These are phyloP conservation scores for Gobionotothen gibberifrons DNA, from an alignment of 2,797 vertebrate genomes.

Conservation along the genomic window DNA sequence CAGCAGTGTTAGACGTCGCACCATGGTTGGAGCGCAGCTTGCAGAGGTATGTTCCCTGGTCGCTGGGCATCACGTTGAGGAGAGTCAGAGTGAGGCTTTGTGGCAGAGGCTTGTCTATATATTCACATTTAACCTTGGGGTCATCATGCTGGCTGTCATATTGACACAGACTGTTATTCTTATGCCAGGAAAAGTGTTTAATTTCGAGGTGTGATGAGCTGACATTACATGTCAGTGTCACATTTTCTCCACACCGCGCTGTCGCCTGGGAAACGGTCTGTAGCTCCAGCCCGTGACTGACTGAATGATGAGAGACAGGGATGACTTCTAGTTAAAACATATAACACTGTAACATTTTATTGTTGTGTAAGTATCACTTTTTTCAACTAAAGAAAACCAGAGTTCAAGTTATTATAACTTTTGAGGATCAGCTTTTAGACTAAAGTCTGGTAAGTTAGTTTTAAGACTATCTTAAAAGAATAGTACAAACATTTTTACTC, in stretches of 20 bases:
- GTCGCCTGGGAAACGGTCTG: accelerated
- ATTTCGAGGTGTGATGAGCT: accelerated
- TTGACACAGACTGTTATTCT: neutral
- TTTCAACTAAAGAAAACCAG: neutral
- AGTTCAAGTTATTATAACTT: neutral
- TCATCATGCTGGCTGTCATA: accelerated
- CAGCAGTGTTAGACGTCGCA: accelerated
- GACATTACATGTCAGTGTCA: conserved; percentile 55
- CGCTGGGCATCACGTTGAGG: conserved; percentile 25
- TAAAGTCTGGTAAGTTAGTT: neutral
- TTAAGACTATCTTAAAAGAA: neutral
- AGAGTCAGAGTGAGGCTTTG: conserved; percentile 47
- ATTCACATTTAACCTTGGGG: neutral
- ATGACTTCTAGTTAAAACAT: neutral
- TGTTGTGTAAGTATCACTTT: neutral
- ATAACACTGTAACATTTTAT: neutral
- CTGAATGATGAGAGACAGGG: conserved; percentile 33
- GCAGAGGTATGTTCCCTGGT: conserved; percentile 60
- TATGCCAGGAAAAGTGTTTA: conserved; percentile 20
- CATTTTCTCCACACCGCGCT: conserved; percentile 27
- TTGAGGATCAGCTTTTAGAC: neutral
- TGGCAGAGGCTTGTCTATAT: accelerated
- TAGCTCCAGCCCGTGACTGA: conserved; percentile 1
- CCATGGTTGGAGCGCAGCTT: conserved; percentile 16
- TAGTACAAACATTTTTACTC: neutral